Base-by-base conservation (phyloP, 2,888 invertebrate species). In the Cheiracanthium punctorium region DNA sequence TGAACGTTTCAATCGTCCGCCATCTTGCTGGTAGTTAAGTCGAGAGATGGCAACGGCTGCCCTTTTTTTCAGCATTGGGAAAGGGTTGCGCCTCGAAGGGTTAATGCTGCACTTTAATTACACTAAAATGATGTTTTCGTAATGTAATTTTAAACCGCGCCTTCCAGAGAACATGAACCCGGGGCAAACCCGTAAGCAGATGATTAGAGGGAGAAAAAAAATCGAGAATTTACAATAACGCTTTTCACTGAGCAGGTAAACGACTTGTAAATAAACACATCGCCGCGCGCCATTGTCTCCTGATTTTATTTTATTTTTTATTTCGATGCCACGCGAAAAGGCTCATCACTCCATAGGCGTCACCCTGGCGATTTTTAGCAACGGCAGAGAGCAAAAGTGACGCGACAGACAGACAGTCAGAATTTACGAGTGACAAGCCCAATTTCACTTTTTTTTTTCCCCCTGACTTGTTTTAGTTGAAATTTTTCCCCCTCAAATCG, bases 191-290 rank as follows among this genome's bases (percentile, higher is more conserved):
- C 37, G 10, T 37, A 37, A 37, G 10, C 4, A 37, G 37, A 10
- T 37, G n/a, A n/a, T n/a, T n/a, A 37, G 10, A 37, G 10, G 37
- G 4, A 37, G 10, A 37, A 37, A 37, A 37, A 37, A 4, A 37
- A 37, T 10, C 4, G 37, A 10, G 4, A 7, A 7, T 37, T 10
- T 4, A 4, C 37, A 37, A 10, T 10, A 37, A 7, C 37, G 37
- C 37, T 37, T 37, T n/a, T 37, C 37, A 37, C 37, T 37, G 37
- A 7, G 24, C 58, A 58, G 58, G 58, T 58, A 58, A 58, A 58
- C 58, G 58, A 58, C 58, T 58, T 24, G 20, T 24, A 58, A 58
- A 58, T 24, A 58, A 58, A 58, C 58, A 20, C 58, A 58, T 58
- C 58, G 24, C 24, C 24, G 24, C 1, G 8, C 58, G n/a, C n/a